Percentiles rank a stretch among this genome's conserved stretches.
These are phyloP conservation scores for Catostylus mosaicus DNA, from an alignment of 30 jellyfish, hydroid and myxozoan species.

Conservation along the genomic window DNA sequence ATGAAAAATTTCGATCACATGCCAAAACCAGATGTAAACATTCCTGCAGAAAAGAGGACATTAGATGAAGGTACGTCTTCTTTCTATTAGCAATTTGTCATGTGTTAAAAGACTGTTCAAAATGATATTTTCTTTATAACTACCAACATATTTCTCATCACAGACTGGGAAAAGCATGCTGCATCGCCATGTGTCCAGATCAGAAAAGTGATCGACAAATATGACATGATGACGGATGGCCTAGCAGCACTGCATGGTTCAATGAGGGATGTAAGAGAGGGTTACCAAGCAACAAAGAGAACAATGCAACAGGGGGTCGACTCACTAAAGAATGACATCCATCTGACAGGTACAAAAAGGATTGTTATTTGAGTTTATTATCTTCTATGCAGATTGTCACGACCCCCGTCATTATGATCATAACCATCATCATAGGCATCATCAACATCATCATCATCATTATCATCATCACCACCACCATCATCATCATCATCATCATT, in stretches of 20 bases:
- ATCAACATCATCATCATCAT: too few relatives aligned
- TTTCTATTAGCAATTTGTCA: too few relatives aligned
- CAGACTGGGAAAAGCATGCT: constrained; percentile 44
- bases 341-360: constrained; percentile 45
- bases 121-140: not conserved
- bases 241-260: constrained; percentile 21
- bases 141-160: not conserved
- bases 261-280: constrained; percentile 24
- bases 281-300: constrained; percentile 43
- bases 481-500: too few relatives aligned
- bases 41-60: constrained; percentile 64
- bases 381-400: too few relatives aligned
- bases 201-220: constrained; percentile 27
- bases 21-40: constrained; percentile 29
- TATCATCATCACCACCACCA: too few relatives aligned
- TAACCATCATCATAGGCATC: too few relatives aligned
- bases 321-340: constrained; percentile 3
- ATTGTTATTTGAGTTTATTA: too few relatives aligned
- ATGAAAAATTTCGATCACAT: constrained; percentile 48
- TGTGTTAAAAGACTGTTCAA: too few relatives aligned
- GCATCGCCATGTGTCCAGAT: constrained; percentile 40
- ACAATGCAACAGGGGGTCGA: constrained; percentile 54
- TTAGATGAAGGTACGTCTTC: constrained; percentile 40
- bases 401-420: too few relatives aligned
- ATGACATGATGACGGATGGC: constrained; percentile 44